phyloP scores from a whole-genome alignment of 2,113 vertebrate species.

The Burhinus bistriatus region DNA sequence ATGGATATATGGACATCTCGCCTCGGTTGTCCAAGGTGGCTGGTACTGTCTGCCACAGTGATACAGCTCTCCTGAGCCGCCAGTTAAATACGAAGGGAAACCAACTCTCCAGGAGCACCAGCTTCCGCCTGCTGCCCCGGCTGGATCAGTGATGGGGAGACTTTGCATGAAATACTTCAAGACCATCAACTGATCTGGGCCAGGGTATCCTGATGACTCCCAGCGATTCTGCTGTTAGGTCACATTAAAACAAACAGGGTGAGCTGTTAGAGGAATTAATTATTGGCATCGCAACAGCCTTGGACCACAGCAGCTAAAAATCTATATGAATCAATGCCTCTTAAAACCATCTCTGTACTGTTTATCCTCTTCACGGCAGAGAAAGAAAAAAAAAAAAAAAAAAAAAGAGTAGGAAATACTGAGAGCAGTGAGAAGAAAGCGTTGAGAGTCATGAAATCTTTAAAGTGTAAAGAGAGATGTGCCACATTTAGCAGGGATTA shows the following conservation, averaged over 20 bases:
- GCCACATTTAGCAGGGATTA: constrained; percentile 24
- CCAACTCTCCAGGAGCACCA: neutral
- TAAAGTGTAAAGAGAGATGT: neutral
- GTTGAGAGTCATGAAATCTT: constrained; percentile 10
- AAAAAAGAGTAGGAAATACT: neutral
- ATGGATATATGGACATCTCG: rapidly evolving
- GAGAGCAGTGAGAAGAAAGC: neutral
- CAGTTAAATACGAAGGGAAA: neutral
- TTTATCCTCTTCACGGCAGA: constrained; percentile 44
- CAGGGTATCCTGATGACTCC: neutral
- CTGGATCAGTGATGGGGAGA: neutral
- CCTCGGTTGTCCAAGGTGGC: neutral
- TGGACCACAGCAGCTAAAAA: constrained; percentile 51
- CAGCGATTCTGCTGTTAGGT: neutral
- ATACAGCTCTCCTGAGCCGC: neutral
- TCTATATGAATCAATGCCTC: constrained; percentile 49
- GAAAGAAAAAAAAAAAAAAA: too few species aligned
- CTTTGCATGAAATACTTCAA: neutral
- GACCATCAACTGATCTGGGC: neutral
- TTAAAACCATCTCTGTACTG: constrained; percentile 51
- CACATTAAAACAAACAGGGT: constrained; percentile 30
- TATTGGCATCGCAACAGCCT: constrained; percentile 36
- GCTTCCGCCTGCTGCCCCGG: neutral
- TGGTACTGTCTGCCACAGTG: neutral
- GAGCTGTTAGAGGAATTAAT: constrained; percentile 55